Percentiles rank a stretch among this genome's conserved stretches.
Evolutionary conservation across 2,888 invertebrate species (phyloP).

Genomic region (Sisyra terminalis): DNA sequence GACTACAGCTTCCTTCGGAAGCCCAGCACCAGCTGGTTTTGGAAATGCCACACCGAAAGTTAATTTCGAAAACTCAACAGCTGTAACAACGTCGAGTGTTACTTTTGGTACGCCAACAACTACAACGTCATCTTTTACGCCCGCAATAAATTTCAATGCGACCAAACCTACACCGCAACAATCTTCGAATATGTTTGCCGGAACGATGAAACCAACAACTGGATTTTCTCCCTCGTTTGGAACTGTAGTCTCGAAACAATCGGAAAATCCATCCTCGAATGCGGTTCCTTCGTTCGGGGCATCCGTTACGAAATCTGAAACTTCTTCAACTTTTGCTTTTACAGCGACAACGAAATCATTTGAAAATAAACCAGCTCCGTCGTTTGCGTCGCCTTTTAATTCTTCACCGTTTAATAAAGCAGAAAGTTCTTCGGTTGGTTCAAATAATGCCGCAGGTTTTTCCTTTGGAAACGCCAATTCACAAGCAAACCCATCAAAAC

Average conservation of each 20-base stretch:
- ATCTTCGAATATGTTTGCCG: background rate
- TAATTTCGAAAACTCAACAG: conserved; percentile 6
- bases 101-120: background rate
- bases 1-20: background rate
- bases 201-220: no score
- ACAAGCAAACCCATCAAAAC: background rate
- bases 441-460: background rate
- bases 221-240: background rate
- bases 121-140: background rate
- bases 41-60: conserved; percentile 4
- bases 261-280: background rate
- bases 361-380: conserved; percentile 3
- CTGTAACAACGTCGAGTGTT: background rate
- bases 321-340: no score
- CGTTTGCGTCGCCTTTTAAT: background rate
- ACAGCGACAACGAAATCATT: conserved; percentile 10
- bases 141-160: background rate
- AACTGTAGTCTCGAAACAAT: background rate
- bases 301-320: background rate
- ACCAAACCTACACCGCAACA: background rate
- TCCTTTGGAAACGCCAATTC: conserved; percentile 3
- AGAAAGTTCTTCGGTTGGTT: background rate
- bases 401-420: background rate
- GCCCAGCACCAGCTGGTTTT: conserved; percentile 6
- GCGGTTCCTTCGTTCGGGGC: background rate